Evolutionary conservation across 2,113 vertebrate genomes (phyloP), one percentile per base, ranked within the genome.

Genomic region (Cyphomyrus discorhynchus): DNA sequence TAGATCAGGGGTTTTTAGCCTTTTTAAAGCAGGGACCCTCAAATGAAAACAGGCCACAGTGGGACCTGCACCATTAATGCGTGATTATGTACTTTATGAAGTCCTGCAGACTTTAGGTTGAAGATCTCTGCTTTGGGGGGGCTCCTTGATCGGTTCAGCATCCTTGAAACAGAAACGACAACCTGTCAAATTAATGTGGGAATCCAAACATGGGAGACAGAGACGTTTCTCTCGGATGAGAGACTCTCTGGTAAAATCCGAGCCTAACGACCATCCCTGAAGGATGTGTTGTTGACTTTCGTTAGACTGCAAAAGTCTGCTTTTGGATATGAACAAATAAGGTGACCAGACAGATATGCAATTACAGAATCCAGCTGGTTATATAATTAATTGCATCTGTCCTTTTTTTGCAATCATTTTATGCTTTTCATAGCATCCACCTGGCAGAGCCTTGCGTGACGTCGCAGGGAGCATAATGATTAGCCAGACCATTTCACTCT

Each of bases 341-440:
- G 19, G 15, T 50, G 31, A 35, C 45, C 10, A 21, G 45, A 88
- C 13, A 1, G 39, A 19, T 70, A 31, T 88, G 42, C 21, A 15
- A 74, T 88, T 53, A 83, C 42, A 45, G 83, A 83, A 88, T 49
- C 47, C 31, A 88, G 45, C 46, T 77, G 45, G 45, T 66, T 74
- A 85, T 49, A 27, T 74, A 52, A 88, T 50, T 70, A 47, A 45
- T 88, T 77, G 66, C 66, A 50, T 88, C 66, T 50, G 88, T 49
- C 47, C 35, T 15, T 39, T 52, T 50, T 27, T 35, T 53, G 70
- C 21, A 19, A n/a, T 83, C n/a, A 19, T 83, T 7, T 42, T 66
- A 17, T 24, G 31, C 62, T 74, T 74, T 74, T 47, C 42, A 74
- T 56, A 58, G 15, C 47, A 74, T 82, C 31, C 35, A 35, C 49